Evolutionary conservation across 2,797 vertebrate genomes (phyloP), one percentile per base, ranked within the genome.

Genomic region (Lemur catta): DNA sequence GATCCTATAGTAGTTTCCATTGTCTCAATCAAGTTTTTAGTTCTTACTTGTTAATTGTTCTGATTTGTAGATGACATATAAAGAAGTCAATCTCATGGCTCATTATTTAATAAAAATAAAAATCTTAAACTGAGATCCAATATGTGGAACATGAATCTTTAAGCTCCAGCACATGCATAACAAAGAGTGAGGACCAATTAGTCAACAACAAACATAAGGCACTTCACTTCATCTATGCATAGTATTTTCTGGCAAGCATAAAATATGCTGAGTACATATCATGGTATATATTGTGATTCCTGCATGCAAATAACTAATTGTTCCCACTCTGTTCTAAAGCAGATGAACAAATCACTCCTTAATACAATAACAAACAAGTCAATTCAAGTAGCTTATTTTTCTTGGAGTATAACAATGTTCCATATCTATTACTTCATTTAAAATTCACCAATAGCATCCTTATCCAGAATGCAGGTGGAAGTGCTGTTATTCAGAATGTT

Each of bases 361-460:
- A 81, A 91, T 85, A 72, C 12, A 86, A 79, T 63, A 96, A 78
- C 9, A 89, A 69, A n/a, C 8, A 71, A 41, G 35, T 86, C 12
- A 61, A 84, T 86, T 79, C 26, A 57, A 95, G 85, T 30, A 52
- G 46, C 46, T 71, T 79, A 63, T 89, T 69, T 80, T 89, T 35
- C 28, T 26, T 69, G 22, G 84, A 85, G 61, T 78, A 12, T 46
- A 96, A 78, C 41, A 78, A 52, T 69, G 55, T 24, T 89, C 33
- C 24, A 15, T 84, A 84, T 78, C 65, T 93, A 67, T 79, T 89
- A 84, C 20, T 55, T 93, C 14, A 86, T 89, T 93, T 82, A 91
- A 74, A 84, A 91, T 74, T 86, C 46, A 89, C 35, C 52, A 90
- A 69, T 5, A 86, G 71, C 9, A 81, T 33, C 3, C 7, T 78